phyloP scores from a whole-genome alignment of 2,888 invertebrate genomes.

The Petrolisthes cinctipes region DNA sequence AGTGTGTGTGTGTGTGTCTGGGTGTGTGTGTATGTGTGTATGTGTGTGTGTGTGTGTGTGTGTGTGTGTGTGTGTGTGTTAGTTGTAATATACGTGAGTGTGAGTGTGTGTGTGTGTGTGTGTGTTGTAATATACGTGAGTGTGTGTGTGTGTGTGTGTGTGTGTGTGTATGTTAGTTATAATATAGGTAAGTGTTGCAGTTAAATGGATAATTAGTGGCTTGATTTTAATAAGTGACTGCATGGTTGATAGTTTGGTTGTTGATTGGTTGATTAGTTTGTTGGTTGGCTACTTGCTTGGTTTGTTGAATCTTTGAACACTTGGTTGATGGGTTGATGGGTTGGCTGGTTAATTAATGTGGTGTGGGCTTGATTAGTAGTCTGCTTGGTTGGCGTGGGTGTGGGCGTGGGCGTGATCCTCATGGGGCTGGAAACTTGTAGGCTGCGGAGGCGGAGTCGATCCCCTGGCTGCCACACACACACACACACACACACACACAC shows the following conservation, averaged over 20 bases:
- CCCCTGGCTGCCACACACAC: not conserved
- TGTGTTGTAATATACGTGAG: too few relatives aligned
- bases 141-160: too few relatives aligned
- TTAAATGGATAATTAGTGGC: too few relatives aligned
- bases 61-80: not conserved
- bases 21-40: conserved; percentile 3
- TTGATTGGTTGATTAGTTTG: not conserved
- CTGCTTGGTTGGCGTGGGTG: not conserved
- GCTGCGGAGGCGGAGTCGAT: not conserved
- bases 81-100: too few relatives aligned
- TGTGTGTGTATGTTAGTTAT: too few relatives aligned
- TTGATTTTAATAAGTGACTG: too few relatives aligned
- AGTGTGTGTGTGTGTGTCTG: not conserved
- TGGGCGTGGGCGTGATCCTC: not conserved
- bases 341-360: not conserved
- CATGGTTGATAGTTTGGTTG: too few relatives aligned
- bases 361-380: not conserved
- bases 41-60: conserved; percentile 6
- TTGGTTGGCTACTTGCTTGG: not conserved
- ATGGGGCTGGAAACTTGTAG: not conserved
- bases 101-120: not conserved
- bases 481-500: not conserved
- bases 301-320: not conserved
- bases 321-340: not conserved
- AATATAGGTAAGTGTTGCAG: too few relatives aligned